Conservation (phyloP, 2,888 invertebrate genomes). For the Zaprionus obscuricornis region DNA sequence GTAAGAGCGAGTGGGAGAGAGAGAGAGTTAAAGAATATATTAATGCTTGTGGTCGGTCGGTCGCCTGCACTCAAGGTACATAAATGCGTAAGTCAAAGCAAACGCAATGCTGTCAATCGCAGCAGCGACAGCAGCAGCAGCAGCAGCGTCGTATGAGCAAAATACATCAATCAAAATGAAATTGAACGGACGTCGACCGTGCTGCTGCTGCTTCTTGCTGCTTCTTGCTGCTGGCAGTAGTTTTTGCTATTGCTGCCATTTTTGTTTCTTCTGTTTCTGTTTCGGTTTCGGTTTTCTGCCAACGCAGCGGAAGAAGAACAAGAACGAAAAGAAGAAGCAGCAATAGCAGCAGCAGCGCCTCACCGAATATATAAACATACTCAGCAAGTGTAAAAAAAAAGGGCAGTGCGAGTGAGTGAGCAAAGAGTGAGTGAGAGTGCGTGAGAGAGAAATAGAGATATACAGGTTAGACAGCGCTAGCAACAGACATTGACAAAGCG, state of each 20-base stretch:
- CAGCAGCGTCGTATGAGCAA: constrained; percentile 16
- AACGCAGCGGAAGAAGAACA: constrained; percentile 44
- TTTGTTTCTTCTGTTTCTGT: too few relatives aligned
- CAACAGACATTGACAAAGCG: too few relatives aligned
- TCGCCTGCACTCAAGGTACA: constrained; percentile 32
- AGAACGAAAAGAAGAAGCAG: too few relatives aligned
- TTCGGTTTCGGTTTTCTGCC: constrained; percentile 48
- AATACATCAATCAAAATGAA: constrained; percentile 67
- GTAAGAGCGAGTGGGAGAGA: constrained; percentile 8
- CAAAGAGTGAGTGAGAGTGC: too few relatives aligned
- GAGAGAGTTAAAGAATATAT: constrained; percentile 18
- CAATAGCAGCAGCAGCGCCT: too few relatives aligned
- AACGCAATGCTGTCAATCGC: constrained; percentile 57
- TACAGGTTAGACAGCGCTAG: constrained; percentile 20
- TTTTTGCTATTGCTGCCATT: constrained; percentile 20
- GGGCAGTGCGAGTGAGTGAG: too few relatives aligned
- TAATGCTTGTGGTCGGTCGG: constrained; percentile 18
- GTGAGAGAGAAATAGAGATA: constrained; percentile 2
- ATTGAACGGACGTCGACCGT: constrained; percentile 52
- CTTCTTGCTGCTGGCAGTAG: constrained; percentile 12
- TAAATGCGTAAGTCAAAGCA: constrained; percentile 53
- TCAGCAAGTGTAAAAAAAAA: constrained; percentile 26
- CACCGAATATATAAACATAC: constrained; percentile 33
- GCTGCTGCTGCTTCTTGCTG: too few relatives aligned
- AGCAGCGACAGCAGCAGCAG: constrained; percentile 2